Evolutionary conservation across 2,888 invertebrate species (phyloP), one percentile per base, ranked within the genome.

Genomic region (Caenorhabditis sinica): DNA sequence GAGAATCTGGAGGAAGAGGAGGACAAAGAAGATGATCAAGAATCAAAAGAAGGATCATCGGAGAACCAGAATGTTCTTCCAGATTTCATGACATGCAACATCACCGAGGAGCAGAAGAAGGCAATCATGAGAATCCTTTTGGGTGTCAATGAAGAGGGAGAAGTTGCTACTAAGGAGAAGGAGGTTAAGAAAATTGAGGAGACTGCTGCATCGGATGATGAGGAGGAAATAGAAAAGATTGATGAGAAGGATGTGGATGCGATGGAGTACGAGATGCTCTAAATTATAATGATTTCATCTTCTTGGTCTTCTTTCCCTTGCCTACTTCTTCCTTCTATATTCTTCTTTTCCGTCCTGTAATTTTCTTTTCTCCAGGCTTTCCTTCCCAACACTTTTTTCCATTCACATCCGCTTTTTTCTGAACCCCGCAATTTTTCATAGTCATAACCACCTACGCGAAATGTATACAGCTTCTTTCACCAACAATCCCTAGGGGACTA

Each of bases 151-250:
- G 61, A 45, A 45, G 60, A 56, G 2, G 71, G 33, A 13, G 40
- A 73, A 15, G 33, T n/a, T 23, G 61, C 0, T 17, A 49, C 25
- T 25, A 30, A 45, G 30, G 45, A 45, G 25, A 13, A 20, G 1
- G 58, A 73, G 6, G 65, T 63, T n/a, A 30, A 30, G 49, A 43
- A 66, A 58, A 68, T 49, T 33, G 58, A 28, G 58, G 63, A 75
- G 51, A 36, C 9, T 36, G 40, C 2, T 40, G 43, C 49, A 0
- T 58, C 58, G 3, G 66, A 66, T 20, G 61, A 60, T 17, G 77
- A 79, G 15, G 77, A 77, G 53, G 61, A 68, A 45, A 69, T 79
- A n/a, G 77, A 79, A 45, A 79, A 71, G 71, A 79, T 79, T 63
- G 69, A 69, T 15, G 77, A 79, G 43, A 69, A 63, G 28, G 77